phyloP scores from a whole-genome alignment of 1,140 invertebrate genomes.

The Contarinia nasturtii region DNA sequence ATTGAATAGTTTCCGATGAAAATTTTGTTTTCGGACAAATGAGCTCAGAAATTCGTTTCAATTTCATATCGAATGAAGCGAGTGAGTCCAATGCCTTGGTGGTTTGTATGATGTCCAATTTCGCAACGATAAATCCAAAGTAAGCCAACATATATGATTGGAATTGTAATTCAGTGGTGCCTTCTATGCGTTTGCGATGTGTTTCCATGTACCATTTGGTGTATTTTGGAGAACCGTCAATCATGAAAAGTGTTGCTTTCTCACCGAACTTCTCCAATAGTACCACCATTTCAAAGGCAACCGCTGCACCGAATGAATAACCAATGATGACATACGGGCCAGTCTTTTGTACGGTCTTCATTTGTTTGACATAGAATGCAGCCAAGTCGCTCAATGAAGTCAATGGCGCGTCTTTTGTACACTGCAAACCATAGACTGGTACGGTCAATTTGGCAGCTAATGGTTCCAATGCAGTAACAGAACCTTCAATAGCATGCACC shows the following conservation, averaged over 20 bases:
- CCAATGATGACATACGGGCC: constrained; percentile 76
- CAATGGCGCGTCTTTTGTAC: constrained; percentile 55
- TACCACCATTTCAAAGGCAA: constrained; percentile 83
- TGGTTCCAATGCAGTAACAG: constrained; percentile 42
- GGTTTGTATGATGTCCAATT: constrained; percentile 36
- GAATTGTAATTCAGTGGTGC: constrained; percentile 24
- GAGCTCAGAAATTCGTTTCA: constrained; percentile 29
- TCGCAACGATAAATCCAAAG: constrained; percentile 63
- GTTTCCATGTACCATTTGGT: constrained; percentile 41
- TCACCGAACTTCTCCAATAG: constrained; percentile 53
- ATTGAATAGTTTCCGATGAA: constrained; percentile 16
- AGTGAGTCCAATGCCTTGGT: constrained; percentile 25
- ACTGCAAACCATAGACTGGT: constrained; percentile 81
- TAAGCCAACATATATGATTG: constrained; percentile 56
- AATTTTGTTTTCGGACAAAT: constrained; percentile 20
- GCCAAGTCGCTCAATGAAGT: constrained; percentile 55
- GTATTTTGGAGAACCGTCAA: constrained; percentile 82
- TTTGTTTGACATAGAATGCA: constrained; percentile 54
- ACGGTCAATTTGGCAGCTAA: constrained; percentile 47
- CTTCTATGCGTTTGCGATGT: constrained; percentile 33
- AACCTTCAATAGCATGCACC: constrained; percentile 85
- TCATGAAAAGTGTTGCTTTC: constrained; percentile 45
- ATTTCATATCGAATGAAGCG: constrained; percentile 23
- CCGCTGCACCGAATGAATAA: constrained; percentile 83
- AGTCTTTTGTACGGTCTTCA: constrained; percentile 53